Evolutionary conservation across 2,888 invertebrate genomes (phyloP).

Genomic region (Drosophila antonietae): DNA sequence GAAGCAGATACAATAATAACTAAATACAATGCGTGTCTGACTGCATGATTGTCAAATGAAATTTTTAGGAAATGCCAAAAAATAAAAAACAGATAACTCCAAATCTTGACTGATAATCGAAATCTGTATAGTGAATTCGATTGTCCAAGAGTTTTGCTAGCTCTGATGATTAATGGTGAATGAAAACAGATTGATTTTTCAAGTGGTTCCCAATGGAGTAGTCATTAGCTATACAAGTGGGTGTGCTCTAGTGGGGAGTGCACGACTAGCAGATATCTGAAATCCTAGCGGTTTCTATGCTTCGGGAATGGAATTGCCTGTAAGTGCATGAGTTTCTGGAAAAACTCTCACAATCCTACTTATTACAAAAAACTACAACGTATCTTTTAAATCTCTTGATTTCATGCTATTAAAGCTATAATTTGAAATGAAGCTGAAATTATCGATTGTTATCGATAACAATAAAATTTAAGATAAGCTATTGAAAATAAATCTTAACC

Average conservation of each 20-base stretch:
- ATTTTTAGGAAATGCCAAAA: constrained; percentile 1
- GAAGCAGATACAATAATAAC: background rate
- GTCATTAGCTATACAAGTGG: background rate
- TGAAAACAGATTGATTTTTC: background rate
- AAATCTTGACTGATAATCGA: background rate
- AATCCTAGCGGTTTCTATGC: too few species aligned
- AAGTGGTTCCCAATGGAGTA: background rate
- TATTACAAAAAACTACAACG: too few species aligned
- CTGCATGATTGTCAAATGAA: constrained; percentile 1
- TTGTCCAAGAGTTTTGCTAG: background rate
- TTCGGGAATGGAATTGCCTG: too few species aligned
- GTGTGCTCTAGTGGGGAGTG: background rate
- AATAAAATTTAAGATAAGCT: background rate
- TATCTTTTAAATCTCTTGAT: too few species aligned
- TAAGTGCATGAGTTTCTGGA: too few species aligned
- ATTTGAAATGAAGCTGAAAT: too few species aligned
- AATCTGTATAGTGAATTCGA: background rate
- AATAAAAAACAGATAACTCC: constrained; percentile 1
- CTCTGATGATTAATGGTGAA: background rate
- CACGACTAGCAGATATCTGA: background rate
- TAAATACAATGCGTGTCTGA: constrained; percentile 1
- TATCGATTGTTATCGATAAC: background rate
- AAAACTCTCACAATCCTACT: too few species aligned
- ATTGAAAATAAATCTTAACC: background rate
- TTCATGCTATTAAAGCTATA: too few species aligned